Evolutionary conservation across 2,888 invertebrate genomes (phyloP).

Genomic region (Trachelus stipa): DNA sequence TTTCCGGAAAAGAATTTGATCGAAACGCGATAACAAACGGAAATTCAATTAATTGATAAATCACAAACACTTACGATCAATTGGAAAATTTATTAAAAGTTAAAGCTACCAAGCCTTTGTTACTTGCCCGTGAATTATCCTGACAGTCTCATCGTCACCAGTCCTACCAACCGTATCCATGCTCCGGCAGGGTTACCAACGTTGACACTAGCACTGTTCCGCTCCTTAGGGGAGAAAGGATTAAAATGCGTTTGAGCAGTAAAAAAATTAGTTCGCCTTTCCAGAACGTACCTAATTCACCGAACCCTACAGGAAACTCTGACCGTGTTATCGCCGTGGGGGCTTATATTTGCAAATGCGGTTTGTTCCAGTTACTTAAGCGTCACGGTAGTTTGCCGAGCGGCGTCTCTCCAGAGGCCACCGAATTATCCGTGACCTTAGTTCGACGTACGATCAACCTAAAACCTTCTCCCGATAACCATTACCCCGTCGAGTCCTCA

Average conservation of each 20-base stretch:
- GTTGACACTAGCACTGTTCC: background rate
- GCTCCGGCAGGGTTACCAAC: background rate
- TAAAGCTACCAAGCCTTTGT: background rate
- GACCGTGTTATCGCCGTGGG: constrained; percentile 8
- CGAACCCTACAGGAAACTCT: background rate
- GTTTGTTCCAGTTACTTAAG: constrained; percentile 58
- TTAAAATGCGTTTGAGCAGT: background rate
- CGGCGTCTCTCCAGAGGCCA: constrained; percentile 33
- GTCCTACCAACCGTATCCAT: background rate
- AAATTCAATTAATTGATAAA: background rate
- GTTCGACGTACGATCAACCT: background rate
- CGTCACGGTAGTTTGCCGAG: constrained; percentile 52
- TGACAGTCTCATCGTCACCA: background rate
- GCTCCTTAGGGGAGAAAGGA: background rate
- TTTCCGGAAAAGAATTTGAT: background rate
- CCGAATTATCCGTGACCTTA: constrained; percentile 23
- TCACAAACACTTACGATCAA: background rate
- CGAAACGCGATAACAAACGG: too few species aligned
- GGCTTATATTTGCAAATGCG: constrained; percentile 50
- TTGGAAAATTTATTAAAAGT: too few species aligned
- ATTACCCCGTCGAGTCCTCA: background rate
- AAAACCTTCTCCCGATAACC: background rate
- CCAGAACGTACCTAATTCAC: background rate
- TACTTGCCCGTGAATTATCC: background rate
- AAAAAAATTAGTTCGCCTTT: background rate